phyloP scores from a whole-genome alignment of 2,113 vertebrate species.

The Equus quagga region DNA sequence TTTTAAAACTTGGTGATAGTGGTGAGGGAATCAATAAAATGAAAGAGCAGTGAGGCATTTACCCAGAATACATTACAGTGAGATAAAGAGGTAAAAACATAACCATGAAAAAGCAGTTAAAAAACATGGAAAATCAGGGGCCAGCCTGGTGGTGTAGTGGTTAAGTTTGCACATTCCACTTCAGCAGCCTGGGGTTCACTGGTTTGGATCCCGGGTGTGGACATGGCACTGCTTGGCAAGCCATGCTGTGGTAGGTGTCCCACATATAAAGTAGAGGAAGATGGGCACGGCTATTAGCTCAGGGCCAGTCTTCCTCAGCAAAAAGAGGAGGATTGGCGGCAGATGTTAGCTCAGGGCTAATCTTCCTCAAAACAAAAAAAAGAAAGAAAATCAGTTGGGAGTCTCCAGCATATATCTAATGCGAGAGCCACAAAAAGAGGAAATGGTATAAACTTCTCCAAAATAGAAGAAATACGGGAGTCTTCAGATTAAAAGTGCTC shows the following conservation, averaged over 20 bases:
- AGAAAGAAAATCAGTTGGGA: neutral
- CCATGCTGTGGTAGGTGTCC: too few species aligned
- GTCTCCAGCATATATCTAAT: neutral
- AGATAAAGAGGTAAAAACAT: neutral
- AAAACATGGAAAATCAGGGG: neutral
- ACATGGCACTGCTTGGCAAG: too few species aligned
- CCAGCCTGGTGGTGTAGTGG: too few species aligned
- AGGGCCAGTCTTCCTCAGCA: too few species aligned
- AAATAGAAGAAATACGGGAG: neutral
- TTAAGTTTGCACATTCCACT: too few species aligned
- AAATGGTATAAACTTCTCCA: constrained; percentile 35
- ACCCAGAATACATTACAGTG: neutral
- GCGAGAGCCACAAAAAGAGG: neutral
- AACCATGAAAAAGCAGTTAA: constrained; percentile 25
- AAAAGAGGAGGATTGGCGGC: too few species aligned
- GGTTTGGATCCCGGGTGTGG: too few species aligned
- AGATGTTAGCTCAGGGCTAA: too few species aligned
- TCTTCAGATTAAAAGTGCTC: neutral
- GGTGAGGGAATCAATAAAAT: neutral
- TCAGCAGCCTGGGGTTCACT: too few species aligned
- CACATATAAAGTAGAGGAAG: too few species aligned
- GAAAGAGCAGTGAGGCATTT: neutral
- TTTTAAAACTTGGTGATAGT: neutral
- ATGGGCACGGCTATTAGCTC: too few species aligned
- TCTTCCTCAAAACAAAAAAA: too few species aligned